Conservation (phyloP, 2,888 invertebrate genomes). For the Limnephilus rhombicus region DNA sequence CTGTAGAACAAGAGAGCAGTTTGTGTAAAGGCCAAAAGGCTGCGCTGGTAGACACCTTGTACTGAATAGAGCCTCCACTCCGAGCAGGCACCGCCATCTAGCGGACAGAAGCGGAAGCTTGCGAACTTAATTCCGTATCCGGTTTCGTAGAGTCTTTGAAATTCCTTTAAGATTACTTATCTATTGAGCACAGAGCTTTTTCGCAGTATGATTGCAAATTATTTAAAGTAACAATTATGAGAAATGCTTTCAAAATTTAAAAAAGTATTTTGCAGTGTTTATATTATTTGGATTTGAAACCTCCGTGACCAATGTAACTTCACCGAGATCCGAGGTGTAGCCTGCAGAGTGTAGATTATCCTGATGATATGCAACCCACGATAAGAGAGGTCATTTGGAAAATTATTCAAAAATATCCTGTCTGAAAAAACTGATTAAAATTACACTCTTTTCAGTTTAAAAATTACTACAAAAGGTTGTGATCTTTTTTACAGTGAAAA, state of each 20-base stretch:
- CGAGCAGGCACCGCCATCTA: constrained; percentile 55
- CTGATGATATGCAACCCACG: background rate
- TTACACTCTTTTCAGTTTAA: background rate
- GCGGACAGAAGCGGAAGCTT: constrained; percentile 41
- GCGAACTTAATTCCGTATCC: constrained; percentile 25
- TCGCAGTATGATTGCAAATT: background rate
- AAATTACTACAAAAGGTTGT: background rate
- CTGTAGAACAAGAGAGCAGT: background rate
- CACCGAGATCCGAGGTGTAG: background rate
- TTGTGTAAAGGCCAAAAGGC: background rate
- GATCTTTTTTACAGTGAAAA: background rate
- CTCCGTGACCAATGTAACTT: background rate
- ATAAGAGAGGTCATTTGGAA: background rate
- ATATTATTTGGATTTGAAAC: background rate
- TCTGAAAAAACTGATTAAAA: background rate
- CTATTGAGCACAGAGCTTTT: background rate
- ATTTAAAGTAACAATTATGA: background rate
- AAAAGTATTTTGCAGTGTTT: background rate
- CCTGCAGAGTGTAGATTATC: background rate
- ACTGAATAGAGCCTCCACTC: constrained; percentile 23
- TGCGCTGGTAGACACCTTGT: background rate
- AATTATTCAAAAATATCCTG: background rate
- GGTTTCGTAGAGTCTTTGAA: background rate
- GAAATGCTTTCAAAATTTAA: background rate
- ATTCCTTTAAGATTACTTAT: background rate